Evolutionary conservation across 2,113 vertebrate genomes (phyloP).

Genomic region (Furnarius figulus): DNA sequence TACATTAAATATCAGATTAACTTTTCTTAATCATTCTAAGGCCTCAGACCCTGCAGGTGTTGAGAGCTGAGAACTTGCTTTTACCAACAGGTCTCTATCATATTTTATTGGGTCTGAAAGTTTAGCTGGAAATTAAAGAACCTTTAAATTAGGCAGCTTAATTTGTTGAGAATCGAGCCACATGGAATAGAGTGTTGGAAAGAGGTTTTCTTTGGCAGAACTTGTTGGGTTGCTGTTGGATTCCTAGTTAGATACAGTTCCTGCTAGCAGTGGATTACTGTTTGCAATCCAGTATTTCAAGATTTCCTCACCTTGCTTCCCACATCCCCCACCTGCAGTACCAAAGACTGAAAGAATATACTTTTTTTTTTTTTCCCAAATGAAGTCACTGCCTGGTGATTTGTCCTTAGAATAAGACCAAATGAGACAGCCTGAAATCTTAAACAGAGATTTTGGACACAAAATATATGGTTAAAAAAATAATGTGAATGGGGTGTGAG

Average conservation of each 20-base stretch:
- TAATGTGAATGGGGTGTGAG: neutral
- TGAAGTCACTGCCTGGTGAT: neutral
- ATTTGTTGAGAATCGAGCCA: neutral
- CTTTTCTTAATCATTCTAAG: neutral
- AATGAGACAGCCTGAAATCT: neutral
- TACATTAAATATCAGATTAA: neutral
- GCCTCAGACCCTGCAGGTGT: neutral
- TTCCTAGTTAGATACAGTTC: neutral
- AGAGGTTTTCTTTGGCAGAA: slow-evolving; percentile 8
- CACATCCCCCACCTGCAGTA: neutral
- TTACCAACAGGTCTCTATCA: neutral
- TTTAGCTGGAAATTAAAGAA: neutral
- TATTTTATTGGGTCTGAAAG: neutral
- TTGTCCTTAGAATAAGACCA: neutral
- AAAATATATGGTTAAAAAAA: neutral
- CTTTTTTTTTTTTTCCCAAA: neutral
- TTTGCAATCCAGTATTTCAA: neutral
- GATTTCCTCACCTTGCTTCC: neutral
- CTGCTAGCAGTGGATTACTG: neutral
- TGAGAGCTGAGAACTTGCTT: neutral
- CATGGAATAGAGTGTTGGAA: neutral
- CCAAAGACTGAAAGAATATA: neutral
- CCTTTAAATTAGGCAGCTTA: neutral
- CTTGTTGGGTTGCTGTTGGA: neutral
- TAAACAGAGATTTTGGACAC: neutral